A percentile compares a stretch with the other conserved stretches of the same genome.
phyloP scores from a whole-genome alignment of 1,140 invertebrate species.

The Aleiodes sp. region DNA sequence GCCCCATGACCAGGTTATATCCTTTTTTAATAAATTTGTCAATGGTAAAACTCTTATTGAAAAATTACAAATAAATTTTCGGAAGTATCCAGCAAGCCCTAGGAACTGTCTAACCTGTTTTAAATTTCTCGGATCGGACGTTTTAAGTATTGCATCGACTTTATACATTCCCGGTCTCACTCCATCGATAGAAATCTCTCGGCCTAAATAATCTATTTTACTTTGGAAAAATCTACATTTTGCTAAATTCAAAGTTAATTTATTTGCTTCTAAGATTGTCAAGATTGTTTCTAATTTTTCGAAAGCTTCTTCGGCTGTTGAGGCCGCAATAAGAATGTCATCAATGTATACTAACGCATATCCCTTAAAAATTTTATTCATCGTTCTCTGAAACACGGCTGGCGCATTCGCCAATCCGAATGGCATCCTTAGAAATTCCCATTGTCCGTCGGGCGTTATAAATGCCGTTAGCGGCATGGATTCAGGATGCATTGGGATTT shows the following conservation, averaged over 20 bases:
- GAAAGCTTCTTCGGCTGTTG: constrained; percentile 29
- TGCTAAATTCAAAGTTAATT: constrained; percentile 34
- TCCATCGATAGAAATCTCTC: constrained; percentile 31
- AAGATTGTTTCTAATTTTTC: constrained; percentile 34
- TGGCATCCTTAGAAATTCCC: constrained; percentile 48
- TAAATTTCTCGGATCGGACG: constrained; percentile 45
- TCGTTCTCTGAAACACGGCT: constrained; percentile 38
- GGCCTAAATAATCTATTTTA: constrained; percentile 39
- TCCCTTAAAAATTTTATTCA: constrained; percentile 41
- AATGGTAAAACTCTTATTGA: constrained; percentile 43
- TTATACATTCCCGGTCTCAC: constrained; percentile 44
- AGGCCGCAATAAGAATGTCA: constrained; percentile 41
- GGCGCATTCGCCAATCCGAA: constrained; percentile 42
- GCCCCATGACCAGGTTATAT: not conserved
- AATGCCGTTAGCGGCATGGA: constrained; percentile 33
- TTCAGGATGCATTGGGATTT: constrained; percentile 34
- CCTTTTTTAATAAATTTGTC: not conserved
- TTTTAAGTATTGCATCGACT: constrained; percentile 45
- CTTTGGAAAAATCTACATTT: constrained; percentile 42
- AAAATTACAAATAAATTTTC: constrained; percentile 47
- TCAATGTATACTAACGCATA: constrained; percentile 41
- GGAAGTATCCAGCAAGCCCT: constrained; percentile 49
- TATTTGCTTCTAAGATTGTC: constrained; percentile 11
- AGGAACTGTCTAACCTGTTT: constrained; percentile 47
- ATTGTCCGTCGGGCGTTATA: constrained; percentile 39